Evolutionary conservation across 2,113 vertebrate genomes (phyloP).

Genomic region (Oriolus oriolus): DNA sequence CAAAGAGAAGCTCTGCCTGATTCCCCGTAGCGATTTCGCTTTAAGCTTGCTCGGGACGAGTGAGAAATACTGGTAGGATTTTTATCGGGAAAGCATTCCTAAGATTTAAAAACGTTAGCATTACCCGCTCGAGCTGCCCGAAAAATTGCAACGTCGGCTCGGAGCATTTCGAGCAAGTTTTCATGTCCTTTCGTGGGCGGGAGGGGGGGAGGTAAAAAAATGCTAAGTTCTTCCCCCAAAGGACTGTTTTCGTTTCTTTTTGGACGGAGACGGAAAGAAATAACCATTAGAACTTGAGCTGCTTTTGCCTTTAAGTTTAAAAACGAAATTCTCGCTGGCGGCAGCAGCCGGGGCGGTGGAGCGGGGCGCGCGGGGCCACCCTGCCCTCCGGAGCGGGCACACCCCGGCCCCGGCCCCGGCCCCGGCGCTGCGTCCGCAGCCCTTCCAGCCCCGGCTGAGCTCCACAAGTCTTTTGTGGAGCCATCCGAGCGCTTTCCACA

Average conservation of each 20-base stretch:
- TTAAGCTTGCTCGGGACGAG: background rate
- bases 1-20: background rate
- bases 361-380: background rate
- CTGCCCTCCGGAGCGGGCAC: background rate
- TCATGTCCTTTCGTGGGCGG: fast-evolving
- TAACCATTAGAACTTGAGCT: fast-evolving
- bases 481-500: background rate
- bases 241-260: background rate
- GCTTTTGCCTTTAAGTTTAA: background rate
- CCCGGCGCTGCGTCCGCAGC: background rate
- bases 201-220: background rate
- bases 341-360: background rate
- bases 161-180: background rate
- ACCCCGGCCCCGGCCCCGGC: background rate
- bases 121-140: background rate
- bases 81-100: background rate
- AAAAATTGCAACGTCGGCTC: background rate
- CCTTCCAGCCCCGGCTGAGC: background rate
- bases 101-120: background rate
- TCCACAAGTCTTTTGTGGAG: fast-evolving
- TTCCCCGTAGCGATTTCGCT: background rate
- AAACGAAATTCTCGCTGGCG: background rate
- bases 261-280: background rate
- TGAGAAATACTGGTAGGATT: background rate
- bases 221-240: background rate